Evolutionary conservation across 2,113 vertebrate genomes (phyloP).

Genomic region (Alethe diademata): DNA sequence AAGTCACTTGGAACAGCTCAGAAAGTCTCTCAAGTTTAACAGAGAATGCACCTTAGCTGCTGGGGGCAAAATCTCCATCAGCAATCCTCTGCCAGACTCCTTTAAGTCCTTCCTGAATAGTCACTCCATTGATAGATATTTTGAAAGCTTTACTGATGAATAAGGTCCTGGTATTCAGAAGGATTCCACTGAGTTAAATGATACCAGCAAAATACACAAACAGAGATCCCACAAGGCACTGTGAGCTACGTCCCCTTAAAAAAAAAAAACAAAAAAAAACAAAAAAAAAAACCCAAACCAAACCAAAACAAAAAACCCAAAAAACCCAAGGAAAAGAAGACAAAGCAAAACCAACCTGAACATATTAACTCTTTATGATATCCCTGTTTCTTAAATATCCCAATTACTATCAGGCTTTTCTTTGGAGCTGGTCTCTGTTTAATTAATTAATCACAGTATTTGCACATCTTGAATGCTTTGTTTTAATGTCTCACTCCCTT

Average conservation of each 20-base stretch:
- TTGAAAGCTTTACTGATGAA: not conserved
- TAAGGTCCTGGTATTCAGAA: not conserved
- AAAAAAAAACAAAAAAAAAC: no score
- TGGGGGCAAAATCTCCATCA: not conserved
- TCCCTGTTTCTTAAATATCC: not conserved
- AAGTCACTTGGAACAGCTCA: not conserved
- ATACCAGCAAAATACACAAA: not conserved
- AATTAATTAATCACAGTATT: not conserved
- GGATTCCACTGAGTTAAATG: not conserved
- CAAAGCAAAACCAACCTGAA: not conserved
- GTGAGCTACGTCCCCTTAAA: not conserved
- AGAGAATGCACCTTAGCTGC: not conserved
- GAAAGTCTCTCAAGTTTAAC: not conserved
- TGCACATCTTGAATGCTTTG: not conserved
- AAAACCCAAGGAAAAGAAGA: not conserved
- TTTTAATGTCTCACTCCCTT: not conserved
- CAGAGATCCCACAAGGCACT: not conserved
- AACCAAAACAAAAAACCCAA: not conserved
- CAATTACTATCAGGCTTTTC: not conserved
- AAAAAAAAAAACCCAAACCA: not conserved
- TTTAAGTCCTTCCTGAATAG: not conserved
- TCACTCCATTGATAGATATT: not conserved
- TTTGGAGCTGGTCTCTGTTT: not conserved
- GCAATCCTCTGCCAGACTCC: not conserved
- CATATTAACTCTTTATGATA: not conserved